Evolutionary conservation across 2,113 vertebrate genomes (phyloP).

Genomic region (Plectropomus leopardus): DNA sequence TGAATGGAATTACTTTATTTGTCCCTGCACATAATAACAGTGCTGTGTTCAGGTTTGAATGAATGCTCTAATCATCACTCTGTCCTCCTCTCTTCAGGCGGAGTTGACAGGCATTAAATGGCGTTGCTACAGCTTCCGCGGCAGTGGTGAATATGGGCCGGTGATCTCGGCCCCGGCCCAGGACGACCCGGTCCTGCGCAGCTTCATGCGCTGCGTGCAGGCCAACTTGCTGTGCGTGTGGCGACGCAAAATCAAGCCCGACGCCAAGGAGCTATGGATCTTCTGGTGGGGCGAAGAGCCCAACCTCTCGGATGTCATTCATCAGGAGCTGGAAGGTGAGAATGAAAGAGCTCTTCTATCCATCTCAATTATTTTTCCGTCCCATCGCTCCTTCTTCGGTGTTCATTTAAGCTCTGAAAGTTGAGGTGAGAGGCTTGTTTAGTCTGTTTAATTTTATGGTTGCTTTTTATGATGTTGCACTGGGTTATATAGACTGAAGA

Average conservation of each 20-base stretch:
- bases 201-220: conserved; percentile 97
- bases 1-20: neutral
- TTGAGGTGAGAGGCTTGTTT: conserved; percentile 49
- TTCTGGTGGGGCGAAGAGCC: conserved; percentile 99
- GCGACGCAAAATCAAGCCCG: conserved; percentile 94
- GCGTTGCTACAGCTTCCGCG: conserved; percentile 97
- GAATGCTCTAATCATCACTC: neutral
- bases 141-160: conserved; percentile 95
- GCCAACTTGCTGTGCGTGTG: conserved; percentile 98
- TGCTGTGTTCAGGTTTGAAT: neutral
- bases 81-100: conserved; percentile 82
- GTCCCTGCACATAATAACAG: conserved; percentile 7
- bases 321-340: conserved; percentile 97
- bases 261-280: conserved; percentile 96
- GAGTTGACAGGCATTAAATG: conserved; percentile 99
- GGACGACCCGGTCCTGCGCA: conserved; percentile 97
- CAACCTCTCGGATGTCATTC: conserved; percentile 94
- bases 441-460: conserved; percentile 36
- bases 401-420: conserved; percentile 39
- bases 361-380: conserved; percentile 55
- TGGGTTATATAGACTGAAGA: conserved; percentile 35
- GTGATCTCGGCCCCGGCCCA: conserved; percentile 98
- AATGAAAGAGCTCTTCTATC: conserved; percentile 37
- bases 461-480: conserved; percentile 43
- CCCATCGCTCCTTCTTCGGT: conserved; percentile 34